phyloP scores from a whole-genome alignment of 2,113 vertebrate genomes.

The Cyanoderma ruficeps region DNA sequence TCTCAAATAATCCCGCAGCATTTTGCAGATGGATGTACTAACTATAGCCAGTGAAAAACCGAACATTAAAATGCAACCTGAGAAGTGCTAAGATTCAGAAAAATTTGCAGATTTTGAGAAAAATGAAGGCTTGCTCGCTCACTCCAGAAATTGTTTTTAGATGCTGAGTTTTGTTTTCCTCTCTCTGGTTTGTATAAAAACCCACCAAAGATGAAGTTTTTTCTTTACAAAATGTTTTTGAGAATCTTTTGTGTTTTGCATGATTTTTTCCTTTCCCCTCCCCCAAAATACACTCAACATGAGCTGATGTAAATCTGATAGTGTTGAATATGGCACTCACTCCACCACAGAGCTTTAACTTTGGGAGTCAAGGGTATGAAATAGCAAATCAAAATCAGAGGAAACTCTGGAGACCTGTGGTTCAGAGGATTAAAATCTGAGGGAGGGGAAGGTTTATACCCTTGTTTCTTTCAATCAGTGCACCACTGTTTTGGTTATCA shows the following conservation, averaged over 20 bases:
- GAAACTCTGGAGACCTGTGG: not conserved
- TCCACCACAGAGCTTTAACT: not conserved
- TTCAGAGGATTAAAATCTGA: not conserved
- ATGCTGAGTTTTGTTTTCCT: not conserved
- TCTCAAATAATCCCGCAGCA: not conserved
- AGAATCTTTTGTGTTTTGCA: not conserved
- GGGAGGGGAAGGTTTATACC: not conserved
- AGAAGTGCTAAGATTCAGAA: not conserved
- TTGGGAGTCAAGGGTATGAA: not conserved
- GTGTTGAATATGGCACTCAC: not conserved
- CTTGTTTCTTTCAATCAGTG: not conserved
- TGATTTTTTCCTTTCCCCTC: not conserved
- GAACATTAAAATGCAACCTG: not conserved
- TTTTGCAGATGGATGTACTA: conserved; percentile 1
- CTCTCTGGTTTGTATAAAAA: not conserved
- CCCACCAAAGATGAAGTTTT: fast-evolving
- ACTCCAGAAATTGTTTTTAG: not conserved
- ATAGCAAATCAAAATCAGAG: not conserved
- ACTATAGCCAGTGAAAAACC: not conserved
- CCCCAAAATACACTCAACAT: not conserved
- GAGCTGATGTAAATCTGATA: not conserved
- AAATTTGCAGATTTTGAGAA: not conserved
- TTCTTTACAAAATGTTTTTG: not conserved
- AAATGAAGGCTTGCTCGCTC: not conserved
- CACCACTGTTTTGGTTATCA: not conserved